Base-by-base conservation (phyloP, 2,113 vertebrate genomes). In the Pseudonaja textilis region DNA sequence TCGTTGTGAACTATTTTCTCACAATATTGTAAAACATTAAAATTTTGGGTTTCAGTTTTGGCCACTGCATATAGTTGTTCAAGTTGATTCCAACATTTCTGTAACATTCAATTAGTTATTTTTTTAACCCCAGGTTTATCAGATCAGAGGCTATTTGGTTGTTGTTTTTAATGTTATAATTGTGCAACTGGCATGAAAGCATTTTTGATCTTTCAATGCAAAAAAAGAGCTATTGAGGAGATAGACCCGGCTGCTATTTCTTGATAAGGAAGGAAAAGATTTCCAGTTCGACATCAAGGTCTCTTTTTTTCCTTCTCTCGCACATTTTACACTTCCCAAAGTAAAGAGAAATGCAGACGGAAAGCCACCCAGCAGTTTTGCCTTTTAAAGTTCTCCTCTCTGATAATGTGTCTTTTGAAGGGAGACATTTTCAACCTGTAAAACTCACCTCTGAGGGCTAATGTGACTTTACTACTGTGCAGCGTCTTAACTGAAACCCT, bases 191-290 rank as follows among this genome's bases (percentile, higher is more conserved):
- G 92, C 87, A 1, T 93, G 85, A 93, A 90, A 93, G 95, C 95
- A 94, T 69, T 87, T 93, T 87, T 96, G 92, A 96, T 96, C 94
- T 96, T 97, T 96, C 96, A 96, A 95, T 97, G 96, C 95, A 97
- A 96, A n/a, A n/a, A 96, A 23, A 69, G 69, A 94, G 0, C 93
- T 95, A 89, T 12, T 95, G 96, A 95, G 94, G 93, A 94, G 87
- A 87, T 93, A 95, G 94, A 92, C 95, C 96, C 93, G 74, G 95
- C 96, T 97, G 96, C 93, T 95, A 90, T 95, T 96, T 85, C 95
- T 96, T 96, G 96, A 96, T 97, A 97, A 97, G 96, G 90, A 95
- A 90, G 45, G 92, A 91, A 96, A 95, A 95, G 95, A 94, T 93
- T 96, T 95, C 94, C 90, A 94, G 91, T 93, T 94, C 0, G 1